Evolutionary conservation across 1,140 invertebrate species (phyloP).

Genomic region (Magallana gigas): DNA sequence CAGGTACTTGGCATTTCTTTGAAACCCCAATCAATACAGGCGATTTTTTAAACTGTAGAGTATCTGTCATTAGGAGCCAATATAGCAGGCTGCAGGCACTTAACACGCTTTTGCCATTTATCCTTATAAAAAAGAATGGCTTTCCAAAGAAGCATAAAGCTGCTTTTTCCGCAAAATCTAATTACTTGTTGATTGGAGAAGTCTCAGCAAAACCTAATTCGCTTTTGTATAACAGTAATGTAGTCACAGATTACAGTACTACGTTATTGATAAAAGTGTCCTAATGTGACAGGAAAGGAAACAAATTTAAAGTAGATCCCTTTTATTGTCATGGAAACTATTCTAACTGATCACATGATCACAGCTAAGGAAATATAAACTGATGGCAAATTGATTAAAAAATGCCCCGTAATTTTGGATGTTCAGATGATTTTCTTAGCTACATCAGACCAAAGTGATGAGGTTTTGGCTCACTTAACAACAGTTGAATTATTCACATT

Average conservation of each 20-base stretch:
- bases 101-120: slow-evolving; percentile 36
- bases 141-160: slow-evolving; percentile 32
- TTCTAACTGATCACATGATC: slow-evolving; percentile 34
- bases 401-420: background rate
- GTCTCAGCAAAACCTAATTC: slow-evolving; percentile 19
- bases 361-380: slow-evolving; percentile 2
- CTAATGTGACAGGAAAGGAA: slow-evolving; percentile 35
- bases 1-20: background rate
- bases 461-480: background rate
- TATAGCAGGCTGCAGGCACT: slow-evolving; percentile 21
- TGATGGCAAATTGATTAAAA: background rate
- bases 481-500: background rate
- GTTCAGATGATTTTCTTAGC: background rate
- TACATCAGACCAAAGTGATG: background rate
- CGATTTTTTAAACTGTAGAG: slow-evolving; percentile 29
- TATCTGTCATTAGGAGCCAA: slow-evolving; percentile 8
- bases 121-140: slow-evolving; percentile 30
- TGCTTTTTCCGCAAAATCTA: slow-evolving; percentile 37
- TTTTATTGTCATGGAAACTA: slow-evolving; percentile 37
- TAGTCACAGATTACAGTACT: background rate
- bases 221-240: slow-evolving; percentile 33
- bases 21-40: slow-evolving; percentile 19
- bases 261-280: slow-evolving; percentile 32
- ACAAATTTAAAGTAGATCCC: slow-evolving; percentile 25
- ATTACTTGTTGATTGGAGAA: slow-evolving; percentile 38